Evolutionary conservation across 1,140 invertebrate species (phyloP), one percentile per base, ranked within the genome.

Genomic region (Tribolium castaneum): DNA sequence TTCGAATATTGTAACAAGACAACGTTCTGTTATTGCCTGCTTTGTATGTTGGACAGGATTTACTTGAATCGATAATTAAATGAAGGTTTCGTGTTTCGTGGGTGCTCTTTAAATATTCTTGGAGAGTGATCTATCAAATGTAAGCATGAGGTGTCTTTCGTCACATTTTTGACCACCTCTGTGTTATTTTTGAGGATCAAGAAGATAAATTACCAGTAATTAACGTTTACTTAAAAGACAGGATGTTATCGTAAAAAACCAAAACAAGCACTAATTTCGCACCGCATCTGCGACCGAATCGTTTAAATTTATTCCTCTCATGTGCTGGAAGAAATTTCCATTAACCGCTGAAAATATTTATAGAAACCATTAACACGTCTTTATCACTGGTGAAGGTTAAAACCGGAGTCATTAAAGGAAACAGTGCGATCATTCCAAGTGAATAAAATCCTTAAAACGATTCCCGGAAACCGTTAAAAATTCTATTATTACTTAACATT

Each of bases 301-400:
- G 51, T 52, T 52, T 22, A 14, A 22, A 59, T 59, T 59, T 59
- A 66, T 66, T 66, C 19, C 30, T 30, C n/a, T 66, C 59, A 66
- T 66, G 59, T 35, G 59, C 30, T 66, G 9, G 10, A 14, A 66
- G 59, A 66, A 66, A 34, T 66, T 66, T 66, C 59, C 59, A 66
- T 66, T 66, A 13, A 66, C 59, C 59, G 59, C 12, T 66, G 59
- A 66, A 66, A 66, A 66, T 66, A 66, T 66, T 66, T 66, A 66
- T 66, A 66, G 59, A 66, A 66, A 66, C 59, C 59, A 66, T 66
- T 66, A 66, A 66, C 59, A 66, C 59, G 59, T 66, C 59, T 66
- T 66, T 66, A 66, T 66, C 59, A 22, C 59, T 22, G n/a, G 30
- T 14, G 59, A 66, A 66, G 59, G 59, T 66, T 66, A 66, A 34